Conservation (phyloP, 2,888 invertebrate genomes). For the Scaeva pyrastri region DNA sequence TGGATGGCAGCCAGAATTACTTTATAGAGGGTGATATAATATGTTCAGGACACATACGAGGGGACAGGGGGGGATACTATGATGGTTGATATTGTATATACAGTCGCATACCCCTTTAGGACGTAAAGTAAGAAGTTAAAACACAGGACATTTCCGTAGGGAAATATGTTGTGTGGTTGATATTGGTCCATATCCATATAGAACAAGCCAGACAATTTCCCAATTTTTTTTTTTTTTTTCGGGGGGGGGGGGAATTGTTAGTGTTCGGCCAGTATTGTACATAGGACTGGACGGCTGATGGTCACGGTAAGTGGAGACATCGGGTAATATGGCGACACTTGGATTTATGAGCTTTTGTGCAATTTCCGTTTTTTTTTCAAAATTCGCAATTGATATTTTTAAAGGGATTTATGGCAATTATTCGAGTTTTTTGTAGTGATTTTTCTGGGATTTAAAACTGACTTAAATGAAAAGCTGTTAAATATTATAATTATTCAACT, state of each 20-base stretch:
- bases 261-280: no score
- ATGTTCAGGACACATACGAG: conserved; percentile 8
- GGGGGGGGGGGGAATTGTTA: conserved; percentile 33
- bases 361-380: conserved; percentile 56
- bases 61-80: background rate
- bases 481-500: no score
- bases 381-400: conserved; percentile 64
- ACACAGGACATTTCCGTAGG: conserved; percentile 26
- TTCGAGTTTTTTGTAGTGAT: background rate
- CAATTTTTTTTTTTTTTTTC: conserved; percentile 53
- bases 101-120: conserved; percentile 55
- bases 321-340: conserved; percentile 50
- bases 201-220: conserved; percentile 38
- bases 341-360: conserved; percentile 64
- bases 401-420: background rate
- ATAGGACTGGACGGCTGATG: background rate
- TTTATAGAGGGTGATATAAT: conserved; percentile 23
- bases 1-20: conserved; percentile 70
- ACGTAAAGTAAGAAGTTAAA: conserved; percentile 33
- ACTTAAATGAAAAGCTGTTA: no score
- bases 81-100: background rate
- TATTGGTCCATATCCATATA: conserved; percentile 9
- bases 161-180: conserved; percentile 46
- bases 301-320: conserved; percentile 11
- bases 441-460: no score